phyloP scores from a whole-genome alignment of 2,797 vertebrate species.

The Mastacembelus armatus region DNA sequence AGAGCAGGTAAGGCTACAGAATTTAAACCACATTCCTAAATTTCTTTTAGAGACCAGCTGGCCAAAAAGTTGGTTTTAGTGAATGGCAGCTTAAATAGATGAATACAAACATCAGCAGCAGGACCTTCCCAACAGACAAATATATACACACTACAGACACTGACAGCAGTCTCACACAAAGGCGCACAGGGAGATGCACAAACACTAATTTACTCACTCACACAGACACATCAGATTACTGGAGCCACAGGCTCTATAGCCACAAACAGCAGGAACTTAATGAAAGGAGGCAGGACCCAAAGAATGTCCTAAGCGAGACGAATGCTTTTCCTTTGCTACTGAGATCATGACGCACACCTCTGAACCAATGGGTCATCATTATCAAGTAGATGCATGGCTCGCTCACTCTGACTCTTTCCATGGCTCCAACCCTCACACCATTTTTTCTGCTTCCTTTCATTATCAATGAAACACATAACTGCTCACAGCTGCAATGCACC shows the following conservation, averaged over 20 bases:
- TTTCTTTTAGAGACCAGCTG: neutral
- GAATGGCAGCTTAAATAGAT: too few relatives aligned
- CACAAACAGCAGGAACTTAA: constrained; percentile 83
- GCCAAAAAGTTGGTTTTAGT: constrained; percentile 37
- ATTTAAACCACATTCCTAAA: too few relatives aligned
- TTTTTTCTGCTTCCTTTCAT: constrained; percentile 49
- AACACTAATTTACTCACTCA: constrained; percentile 36
- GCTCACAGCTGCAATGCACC: constrained; percentile 65
- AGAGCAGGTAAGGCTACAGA: too few relatives aligned
- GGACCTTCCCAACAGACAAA: constrained; percentile 38
- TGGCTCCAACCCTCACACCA: constrained; percentile 16
- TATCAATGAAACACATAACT: constrained; percentile 75
- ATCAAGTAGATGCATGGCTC: constrained; percentile 70
- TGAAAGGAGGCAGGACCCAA: constrained; percentile 79
- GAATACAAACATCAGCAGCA: constrained; percentile 61
- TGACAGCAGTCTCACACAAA: constrained; percentile 17
- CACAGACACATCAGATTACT: constrained; percentile 66
- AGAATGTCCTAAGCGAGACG: constrained; percentile 68
- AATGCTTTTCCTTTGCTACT: constrained; percentile 55
- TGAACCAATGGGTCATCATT: constrained; percentile 77
- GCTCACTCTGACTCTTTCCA: constrained; percentile 13
- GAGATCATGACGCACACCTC: constrained; percentile 62
- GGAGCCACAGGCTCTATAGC: constrained; percentile 71
- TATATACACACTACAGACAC: neutral
- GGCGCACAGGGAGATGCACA: neutral